Evolutionary conservation across 2,797 vertebrate species (phyloP).

Genomic region (Scarus forsteni): DNA sequence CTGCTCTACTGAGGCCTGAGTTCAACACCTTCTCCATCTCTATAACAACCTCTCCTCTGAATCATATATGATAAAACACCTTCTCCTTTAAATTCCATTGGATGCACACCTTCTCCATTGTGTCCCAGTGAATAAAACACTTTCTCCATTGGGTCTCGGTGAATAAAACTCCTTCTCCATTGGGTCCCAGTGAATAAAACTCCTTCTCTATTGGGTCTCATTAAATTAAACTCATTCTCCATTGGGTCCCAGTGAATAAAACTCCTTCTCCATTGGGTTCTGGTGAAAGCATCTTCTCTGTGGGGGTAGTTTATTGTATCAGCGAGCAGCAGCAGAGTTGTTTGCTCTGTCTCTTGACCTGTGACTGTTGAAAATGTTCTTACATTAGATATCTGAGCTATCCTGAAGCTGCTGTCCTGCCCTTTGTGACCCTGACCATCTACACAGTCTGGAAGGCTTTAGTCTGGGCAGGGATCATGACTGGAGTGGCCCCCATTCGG

Average conservation of each 20-base stretch:
- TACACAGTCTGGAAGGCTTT: slow-evolving; percentile 90
- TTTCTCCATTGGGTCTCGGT: too few species aligned
- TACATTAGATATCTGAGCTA: slow-evolving; percentile 19
- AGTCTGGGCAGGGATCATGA: slow-evolving; percentile 87
- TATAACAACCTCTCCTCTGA: too few species aligned
- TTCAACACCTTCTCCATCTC: too few species aligned
- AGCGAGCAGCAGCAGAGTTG: not conserved
- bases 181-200: too few species aligned
- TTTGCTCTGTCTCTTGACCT: not conserved
- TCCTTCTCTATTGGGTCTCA: too few species aligned
- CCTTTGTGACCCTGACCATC: slow-evolving; percentile 17
- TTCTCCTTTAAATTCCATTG: too few species aligned
- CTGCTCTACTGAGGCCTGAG: too few species aligned
- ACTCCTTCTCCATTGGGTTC: too few species aligned
- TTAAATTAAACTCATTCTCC: too few species aligned
- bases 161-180: too few species aligned
- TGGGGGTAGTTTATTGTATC: slow-evolving; percentile 5
- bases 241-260: not conserved
- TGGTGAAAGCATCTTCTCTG: not conserved
- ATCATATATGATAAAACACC: too few species aligned
- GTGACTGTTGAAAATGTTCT: slow-evolving; percentile 18
- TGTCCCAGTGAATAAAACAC: not conserved
- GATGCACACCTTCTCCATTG: not conserved
- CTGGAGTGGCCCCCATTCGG: slow-evolving; percentile 83
- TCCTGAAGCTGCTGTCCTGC: slow-evolving; percentile 31